Conservation (phyloP, 2,888 invertebrate species). For the Cantharis rufa region DNA sequence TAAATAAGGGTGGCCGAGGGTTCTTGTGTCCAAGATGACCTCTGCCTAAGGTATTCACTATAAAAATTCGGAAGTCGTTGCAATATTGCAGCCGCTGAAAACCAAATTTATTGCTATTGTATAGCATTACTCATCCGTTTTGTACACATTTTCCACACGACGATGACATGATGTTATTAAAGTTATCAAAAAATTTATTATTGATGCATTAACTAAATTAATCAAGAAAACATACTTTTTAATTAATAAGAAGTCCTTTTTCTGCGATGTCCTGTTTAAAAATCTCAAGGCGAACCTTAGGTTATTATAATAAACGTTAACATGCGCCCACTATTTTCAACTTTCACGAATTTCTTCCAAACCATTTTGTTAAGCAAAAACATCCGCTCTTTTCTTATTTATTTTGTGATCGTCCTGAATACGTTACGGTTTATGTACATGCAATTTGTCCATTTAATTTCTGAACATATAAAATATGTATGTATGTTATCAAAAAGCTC, state of each 20-base stretch:
- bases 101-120: constrained; percentile 1
- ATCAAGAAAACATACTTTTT: neutral
- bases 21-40: constrained; percentile 25
- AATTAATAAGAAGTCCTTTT: neutral
- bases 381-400: neutral
- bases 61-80: constrained; percentile 1
- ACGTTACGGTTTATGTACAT: neutral
- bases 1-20: constrained; percentile 47
- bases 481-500: neutral
- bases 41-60: constrained; percentile 5
- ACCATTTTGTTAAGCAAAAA: neutral
- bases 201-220: neutral
- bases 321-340: neutral
- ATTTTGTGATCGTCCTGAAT: neutral
- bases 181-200: neutral
- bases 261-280: neutral
- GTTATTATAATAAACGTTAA: neutral
- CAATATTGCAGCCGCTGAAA: constrained; percentile 1
- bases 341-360: neutral
- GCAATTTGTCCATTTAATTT: neutral
- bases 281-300: neutral
- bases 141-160: neutral
- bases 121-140: neutral
- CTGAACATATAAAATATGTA: neutral
- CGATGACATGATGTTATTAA: neutral